Conservation (phyloP, 1,140 invertebrate species). For the Zelostemma sp. region DNA sequence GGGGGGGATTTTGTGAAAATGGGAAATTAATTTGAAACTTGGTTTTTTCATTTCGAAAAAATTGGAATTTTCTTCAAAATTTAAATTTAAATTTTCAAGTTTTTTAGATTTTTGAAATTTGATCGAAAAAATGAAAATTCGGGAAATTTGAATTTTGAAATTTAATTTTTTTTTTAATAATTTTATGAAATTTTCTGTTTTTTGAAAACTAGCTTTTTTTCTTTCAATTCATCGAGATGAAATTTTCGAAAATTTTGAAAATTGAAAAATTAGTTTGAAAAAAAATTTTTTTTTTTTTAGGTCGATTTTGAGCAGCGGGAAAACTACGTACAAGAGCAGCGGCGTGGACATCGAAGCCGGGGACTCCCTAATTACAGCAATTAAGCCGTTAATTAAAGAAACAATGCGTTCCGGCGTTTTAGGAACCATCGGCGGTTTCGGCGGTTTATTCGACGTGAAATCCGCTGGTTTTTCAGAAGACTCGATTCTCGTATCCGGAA, state of each 20-base stretch:
- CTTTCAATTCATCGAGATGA: too few relatives aligned
- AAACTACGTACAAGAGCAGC: slow-evolving; percentile 89
- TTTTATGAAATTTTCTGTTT: neutral
- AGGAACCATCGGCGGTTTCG: slow-evolving; percentile 91
- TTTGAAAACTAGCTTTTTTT: slow-evolving; percentile 5
- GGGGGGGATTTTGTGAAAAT: too few relatives aligned
- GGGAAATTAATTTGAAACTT: too few relatives aligned
- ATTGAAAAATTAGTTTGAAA: too few relatives aligned
- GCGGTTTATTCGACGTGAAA: slow-evolving; percentile 89
- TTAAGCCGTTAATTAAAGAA: slow-evolving; percentile 81
- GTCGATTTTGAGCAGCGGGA: slow-evolving; percentile 69
- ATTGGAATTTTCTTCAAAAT: neutral
- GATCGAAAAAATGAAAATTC: too few relatives aligned
- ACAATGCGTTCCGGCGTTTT: slow-evolving; percentile 81
- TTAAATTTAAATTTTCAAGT: too few relatives aligned
- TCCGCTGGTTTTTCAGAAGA: slow-evolving; percentile 78
- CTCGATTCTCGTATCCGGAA: slow-evolving; percentile 92
- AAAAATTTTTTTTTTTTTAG: slow-evolving; percentile 48
- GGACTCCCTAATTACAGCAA: slow-evolving; percentile 85
- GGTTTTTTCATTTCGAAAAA: neutral
- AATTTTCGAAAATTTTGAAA: too few relatives aligned
- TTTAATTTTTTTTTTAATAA: too few relatives aligned
- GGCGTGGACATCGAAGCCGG: slow-evolving; percentile 96
- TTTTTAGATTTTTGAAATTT: too few relatives aligned
- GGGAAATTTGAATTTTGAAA: neutral